A percentile compares a stretch with the other conserved stretches of the same genome.
Conservation (phyloP, 2,113 vertebrate species). For the Anhinga rufa region DNA sequence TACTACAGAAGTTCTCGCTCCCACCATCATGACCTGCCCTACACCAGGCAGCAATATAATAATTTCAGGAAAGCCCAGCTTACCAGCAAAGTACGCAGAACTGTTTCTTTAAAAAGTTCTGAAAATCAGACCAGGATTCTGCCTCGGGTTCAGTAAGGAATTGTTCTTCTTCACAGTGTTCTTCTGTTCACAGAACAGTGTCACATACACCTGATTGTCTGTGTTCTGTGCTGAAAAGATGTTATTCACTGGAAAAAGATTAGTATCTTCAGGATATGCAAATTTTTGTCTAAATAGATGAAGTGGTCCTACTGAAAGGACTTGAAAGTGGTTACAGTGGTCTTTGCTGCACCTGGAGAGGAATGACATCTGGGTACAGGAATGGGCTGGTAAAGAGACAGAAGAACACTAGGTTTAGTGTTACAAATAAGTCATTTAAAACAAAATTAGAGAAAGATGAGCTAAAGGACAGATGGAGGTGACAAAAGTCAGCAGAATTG, state of each 20-base stretch:
- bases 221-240: not conserved
- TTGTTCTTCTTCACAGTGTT: no score
- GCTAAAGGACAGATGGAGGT: not conserved
- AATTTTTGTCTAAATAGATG: not conserved
- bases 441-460: not conserved
- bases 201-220: rapidly evolving
- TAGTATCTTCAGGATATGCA: not conserved
- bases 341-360: not conserved
- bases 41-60: not conserved
- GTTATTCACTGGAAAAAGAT: not conserved
- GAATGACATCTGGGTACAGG: not conserved
- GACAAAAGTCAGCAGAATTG: not conserved
- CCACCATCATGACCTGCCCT: not conserved
- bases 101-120: not conserved
- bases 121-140: not conserved
- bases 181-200: not conserved
- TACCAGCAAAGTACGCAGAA: not conserved
- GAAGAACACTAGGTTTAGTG: not conserved
- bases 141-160: not conserved
- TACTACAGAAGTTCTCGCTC: not conserved
- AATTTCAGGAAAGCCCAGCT: not conserved
- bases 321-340: not conserved
- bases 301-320: not conserved
- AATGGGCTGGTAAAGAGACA: not conserved
- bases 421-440: not conserved